Conservation (phyloP, 2,797 vertebrate species). For the Cossypha dichroa region DNA sequence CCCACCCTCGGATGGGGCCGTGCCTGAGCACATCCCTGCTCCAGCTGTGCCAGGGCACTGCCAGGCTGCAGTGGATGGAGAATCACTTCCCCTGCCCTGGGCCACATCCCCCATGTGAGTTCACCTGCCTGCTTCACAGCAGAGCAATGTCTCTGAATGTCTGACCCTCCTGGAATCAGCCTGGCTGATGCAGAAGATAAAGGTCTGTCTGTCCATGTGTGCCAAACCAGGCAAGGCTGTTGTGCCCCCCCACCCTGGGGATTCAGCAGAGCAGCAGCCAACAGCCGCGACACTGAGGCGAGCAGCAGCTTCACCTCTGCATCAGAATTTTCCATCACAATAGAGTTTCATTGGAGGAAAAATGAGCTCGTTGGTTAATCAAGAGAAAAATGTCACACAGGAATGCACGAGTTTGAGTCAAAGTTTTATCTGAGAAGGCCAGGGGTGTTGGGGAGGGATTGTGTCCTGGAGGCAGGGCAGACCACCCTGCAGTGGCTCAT, state of each 20-base stretch:
- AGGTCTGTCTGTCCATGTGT: background rate
- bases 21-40: background rate
- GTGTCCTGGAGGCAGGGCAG: background rate
- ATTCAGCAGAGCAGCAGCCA: background rate
- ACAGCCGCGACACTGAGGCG: rapidly evolving
- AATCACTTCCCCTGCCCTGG: background rate
- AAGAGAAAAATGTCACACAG: background rate
- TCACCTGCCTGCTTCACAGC: background rate
- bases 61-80: background rate
- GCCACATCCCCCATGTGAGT: background rate
- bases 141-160: background rate
- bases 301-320: background rate
- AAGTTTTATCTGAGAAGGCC: conserved; percentile 28
- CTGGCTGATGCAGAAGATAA: background rate
- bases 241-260: background rate
- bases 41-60: background rate
- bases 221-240: background rate
- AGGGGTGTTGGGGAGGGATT: background rate
- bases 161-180: background rate
- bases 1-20: background rate
- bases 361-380: background rate
- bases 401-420: background rate
- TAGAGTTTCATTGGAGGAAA: background rate
- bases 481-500: conserved; percentile 17
- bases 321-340: background rate